Conservation (phyloP, 2,888 invertebrate species). For the Charanyca ferruginea region DNA sequence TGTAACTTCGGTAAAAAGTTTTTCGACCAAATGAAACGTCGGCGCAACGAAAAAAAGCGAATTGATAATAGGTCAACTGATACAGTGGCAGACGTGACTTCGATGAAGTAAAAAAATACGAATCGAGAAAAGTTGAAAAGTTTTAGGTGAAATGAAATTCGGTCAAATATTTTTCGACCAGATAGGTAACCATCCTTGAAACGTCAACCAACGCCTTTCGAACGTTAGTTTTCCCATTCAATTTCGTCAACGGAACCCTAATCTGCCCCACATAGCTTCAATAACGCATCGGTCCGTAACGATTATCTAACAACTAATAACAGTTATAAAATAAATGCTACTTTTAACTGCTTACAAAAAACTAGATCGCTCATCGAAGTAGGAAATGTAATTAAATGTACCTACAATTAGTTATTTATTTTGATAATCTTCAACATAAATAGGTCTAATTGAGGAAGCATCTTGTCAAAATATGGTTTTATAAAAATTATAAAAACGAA, state of each 20-base stretch:
- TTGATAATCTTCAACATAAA: constrained; percentile 10
- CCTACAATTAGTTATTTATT: constrained; percentile 2
- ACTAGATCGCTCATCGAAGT: constrained; percentile 18
- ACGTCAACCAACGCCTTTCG: background rate
- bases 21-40: too few relatives aligned
- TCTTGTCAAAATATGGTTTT: constrained; percentile 24
- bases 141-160: too few relatives aligned
- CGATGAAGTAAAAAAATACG: too few relatives aligned
- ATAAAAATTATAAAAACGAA: constrained; percentile 21
- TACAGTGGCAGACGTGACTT: too few relatives aligned
- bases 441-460: constrained; percentile 48
- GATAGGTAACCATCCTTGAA: too few relatives aligned
- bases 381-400: constrained; percentile 30
- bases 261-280: constrained; percentile 43
- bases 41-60: too few relatives aligned
- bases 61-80: too few relatives aligned
- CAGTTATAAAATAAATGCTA: constrained; percentile 57
- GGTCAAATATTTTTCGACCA: too few relatives aligned
- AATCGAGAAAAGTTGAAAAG: too few relatives aligned
- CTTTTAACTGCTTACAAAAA: constrained; percentile 35
- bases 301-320: constrained; percentile 60
- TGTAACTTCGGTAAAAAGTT: too few relatives aligned
- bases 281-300: constrained; percentile 60
- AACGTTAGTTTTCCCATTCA: background rate
- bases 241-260: constrained; percentile 29